phyloP scores from a whole-genome alignment of 2,797 vertebrate species.

The Buphagus erythrorhynchus region DNA sequence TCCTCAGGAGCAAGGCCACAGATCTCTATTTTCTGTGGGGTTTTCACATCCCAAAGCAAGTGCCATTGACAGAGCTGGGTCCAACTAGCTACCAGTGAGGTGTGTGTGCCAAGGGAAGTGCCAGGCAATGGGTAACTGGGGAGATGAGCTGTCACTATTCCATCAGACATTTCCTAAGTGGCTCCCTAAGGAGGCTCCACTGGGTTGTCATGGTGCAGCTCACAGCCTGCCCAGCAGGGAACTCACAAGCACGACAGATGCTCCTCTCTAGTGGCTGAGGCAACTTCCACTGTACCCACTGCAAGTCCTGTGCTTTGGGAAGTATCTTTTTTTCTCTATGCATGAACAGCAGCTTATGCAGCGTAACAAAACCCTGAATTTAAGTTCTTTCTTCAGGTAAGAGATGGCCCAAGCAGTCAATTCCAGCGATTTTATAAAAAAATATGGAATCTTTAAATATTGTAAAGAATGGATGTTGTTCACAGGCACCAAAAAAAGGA shows the following conservation, averaged over 20 bases:
- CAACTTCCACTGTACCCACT: background rate
- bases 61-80: background rate
- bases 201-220: background rate
- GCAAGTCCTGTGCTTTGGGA: background rate
- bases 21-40: background rate
- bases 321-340: background rate
- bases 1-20: background rate
- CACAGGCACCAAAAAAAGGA: background rate
- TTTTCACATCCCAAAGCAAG: background rate
- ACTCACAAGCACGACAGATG: background rate
- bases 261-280: background rate
- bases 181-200: background rate
- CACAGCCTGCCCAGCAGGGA: background rate
- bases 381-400: accelerated
- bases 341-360: background rate
- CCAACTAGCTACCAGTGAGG: background rate
- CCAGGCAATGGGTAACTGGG: background rate
- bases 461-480: background rate
- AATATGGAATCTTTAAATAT: background rate
- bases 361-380: background rate
- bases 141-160: background rate
- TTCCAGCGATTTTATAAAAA: background rate
- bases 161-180: background rate
- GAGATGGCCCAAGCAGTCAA: background rate
- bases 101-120: background rate